Percentiles rank a stretch among this genome's conserved stretches.
Conservation (phyloP, 2,797 vertebrate species). For the Eidolon dupreanum region DNA sequence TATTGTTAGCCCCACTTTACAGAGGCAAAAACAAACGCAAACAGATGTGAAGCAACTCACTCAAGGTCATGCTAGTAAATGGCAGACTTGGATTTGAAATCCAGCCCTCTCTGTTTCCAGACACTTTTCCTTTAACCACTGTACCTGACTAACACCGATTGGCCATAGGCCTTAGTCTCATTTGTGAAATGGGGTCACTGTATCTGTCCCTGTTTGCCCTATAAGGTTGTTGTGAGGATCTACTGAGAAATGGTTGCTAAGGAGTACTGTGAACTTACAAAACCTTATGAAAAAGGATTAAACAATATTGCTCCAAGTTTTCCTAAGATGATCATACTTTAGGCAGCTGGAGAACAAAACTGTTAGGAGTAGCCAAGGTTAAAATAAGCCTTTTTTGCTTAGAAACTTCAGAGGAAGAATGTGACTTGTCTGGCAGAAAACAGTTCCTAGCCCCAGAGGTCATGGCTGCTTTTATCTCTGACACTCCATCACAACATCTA, state of each 20-base stretch:
- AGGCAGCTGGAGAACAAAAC: not conserved
- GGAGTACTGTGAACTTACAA: not conserved
- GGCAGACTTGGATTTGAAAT: not conserved
- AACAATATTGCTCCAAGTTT: not conserved
- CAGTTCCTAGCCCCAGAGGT: not conserved
- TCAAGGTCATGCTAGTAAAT: not conserved
- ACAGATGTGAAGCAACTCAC: not conserved
- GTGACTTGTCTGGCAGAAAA: not conserved
- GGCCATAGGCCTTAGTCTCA: not conserved
- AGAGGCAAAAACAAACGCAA: not conserved
- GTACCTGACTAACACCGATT: not conserved
- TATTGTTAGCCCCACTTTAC: not conserved
- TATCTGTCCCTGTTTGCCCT: not conserved
- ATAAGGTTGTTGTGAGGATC: not conserved
- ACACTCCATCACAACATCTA: not conserved
- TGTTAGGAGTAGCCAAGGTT: not conserved
- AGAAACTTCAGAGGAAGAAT: not conserved
- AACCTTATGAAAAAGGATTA: not conserved
- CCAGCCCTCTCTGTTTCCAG: not conserved
- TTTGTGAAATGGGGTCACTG: not conserved
- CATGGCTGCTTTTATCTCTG: not conserved
- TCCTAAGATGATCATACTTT: not conserved
- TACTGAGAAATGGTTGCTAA: not conserved
- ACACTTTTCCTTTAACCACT: not conserved
- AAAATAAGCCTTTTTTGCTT: not conserved